Evolutionary conservation across 2,113 vertebrate species (phyloP).

Genomic region (Heterochromis multidens): DNA sequence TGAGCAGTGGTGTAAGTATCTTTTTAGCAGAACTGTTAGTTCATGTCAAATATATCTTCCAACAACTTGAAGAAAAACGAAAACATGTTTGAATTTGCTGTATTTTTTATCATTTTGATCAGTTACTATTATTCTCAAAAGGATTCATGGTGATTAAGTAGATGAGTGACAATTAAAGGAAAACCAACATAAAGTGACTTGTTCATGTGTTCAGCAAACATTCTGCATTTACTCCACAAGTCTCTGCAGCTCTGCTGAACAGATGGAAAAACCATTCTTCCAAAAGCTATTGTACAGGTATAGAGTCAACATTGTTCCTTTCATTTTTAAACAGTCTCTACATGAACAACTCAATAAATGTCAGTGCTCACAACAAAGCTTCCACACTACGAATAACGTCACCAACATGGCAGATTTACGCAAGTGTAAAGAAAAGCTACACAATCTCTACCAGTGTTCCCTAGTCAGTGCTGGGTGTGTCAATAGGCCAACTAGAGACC

Average conservation of each 20-base stretch:
- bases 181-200: background rate
- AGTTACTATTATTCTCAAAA: too few species aligned
- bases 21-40: too few species aligned
- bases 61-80: too few species aligned
- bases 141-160: background rate
- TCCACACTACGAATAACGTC: background rate
- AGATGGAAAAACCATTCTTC: background rate
- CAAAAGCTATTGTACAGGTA: background rate
- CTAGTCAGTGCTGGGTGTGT: background rate
- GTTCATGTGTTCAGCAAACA: background rate
- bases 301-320: too few species aligned
- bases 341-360: background rate
- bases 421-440: background rate
- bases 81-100: too few species aligned
- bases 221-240: background rate
- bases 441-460: background rate
- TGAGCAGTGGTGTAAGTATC: too few species aligned
- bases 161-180: background rate
- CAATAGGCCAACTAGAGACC: background rate
- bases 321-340: background rate
- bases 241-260: too few species aligned
- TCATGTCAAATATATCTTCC: too few species aligned
- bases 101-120: too few species aligned
- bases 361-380: background rate
- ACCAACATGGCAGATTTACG: background rate